Percentiles rank a stretch among this genome's conserved stretches.
These are phyloP conservation scores for Ctenomys sociabilis DNA, from an alignment of 2,113 vertebrate species.

Conservation along the genomic window DNA sequence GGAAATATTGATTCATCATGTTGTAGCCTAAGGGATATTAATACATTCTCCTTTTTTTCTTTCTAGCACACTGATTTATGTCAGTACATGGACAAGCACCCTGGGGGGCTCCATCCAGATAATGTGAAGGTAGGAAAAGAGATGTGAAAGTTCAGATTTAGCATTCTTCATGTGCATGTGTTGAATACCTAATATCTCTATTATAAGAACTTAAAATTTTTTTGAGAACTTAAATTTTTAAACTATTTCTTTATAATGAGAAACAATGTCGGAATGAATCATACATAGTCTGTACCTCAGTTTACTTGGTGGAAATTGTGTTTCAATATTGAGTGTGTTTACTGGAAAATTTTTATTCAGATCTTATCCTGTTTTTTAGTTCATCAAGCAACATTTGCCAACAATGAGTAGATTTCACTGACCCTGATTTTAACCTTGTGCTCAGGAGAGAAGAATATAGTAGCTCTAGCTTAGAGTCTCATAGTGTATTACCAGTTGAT, in stretches of 20 bases:
- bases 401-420: not conserved
- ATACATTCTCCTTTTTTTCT: slow-evolving; percentile 80
- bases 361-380: not conserved
- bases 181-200: not conserved
- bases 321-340: slow-evolving; percentile 45
- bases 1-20: slow-evolving; percentile 78
- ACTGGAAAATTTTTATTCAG: not conserved
- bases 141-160: not conserved
- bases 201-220: not conserved
- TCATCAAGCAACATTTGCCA: not conserved
- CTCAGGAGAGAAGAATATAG: not conserved
- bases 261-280: slow-evolving; percentile 29
- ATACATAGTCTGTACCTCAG: not conserved
- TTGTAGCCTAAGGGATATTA: slow-evolving; percentile 78
- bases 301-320: not conserved
- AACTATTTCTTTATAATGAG: slow-evolving; percentile 35
- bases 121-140: slow-evolving; percentile 95
- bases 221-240: not conserved
- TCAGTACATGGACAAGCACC: slow-evolving; percentile 99
- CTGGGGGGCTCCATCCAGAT: slow-evolving; percentile 96
- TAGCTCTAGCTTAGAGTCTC: not conserved
- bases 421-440: not conserved
- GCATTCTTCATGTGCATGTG: not conserved
- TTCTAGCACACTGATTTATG: slow-evolving; percentile 98
- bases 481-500: not conserved